Base-by-base conservation (phyloP, 1,140 invertebrate genomes). In the Bombus haemorrhoidalis region DNA sequence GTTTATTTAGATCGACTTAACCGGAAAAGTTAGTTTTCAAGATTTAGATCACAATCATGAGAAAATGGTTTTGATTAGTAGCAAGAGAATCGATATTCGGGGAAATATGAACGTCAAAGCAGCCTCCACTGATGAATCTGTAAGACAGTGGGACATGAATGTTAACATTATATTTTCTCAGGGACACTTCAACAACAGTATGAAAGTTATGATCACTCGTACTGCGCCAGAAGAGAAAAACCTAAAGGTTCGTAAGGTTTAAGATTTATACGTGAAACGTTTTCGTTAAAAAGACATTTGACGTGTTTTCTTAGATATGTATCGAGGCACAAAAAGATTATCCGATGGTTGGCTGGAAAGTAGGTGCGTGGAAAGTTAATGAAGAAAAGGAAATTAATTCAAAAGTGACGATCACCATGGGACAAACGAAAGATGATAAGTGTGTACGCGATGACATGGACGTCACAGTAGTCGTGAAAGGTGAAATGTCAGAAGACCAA, bases 101-200 rank as follows among this genome's bases (percentile, higher is more conserved):
- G 92, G 88, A 68, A 90, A 83, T 13, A 32, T 93, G 13, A 87
- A 93, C 10, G 91, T 80, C 28, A 92, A 91, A 73, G 85, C 85
- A 37, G 89, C 77, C 1, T 53, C 80, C 10, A 90, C 87, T 12
- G 88, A 92, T 15, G 89, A 83, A 39, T 87, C 92, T 37, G 41
- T 91, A 0, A 88, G 90, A 41, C 91, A 82, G 0, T 95, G 94
- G 95, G 90, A 95, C 37, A 13, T 93, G 3, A 92, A 94, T 68
- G 12, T 93, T 9, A 91, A 93, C 39, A 3, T 91, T 25, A 91
- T 94, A 12, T 41, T 92, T 37, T 91, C 92, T 62, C 69, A 89
- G 59, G 93, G 91, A 34, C 92, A 93, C 53, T 64, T 88, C 1
- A 43, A 83, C 3, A 94, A 93, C 34, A 90, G 81, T 57, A 12